Evolutionary conservation across 2,113 vertebrate genomes (phyloP).

Genomic region (Sisor rabdophorus): DNA sequence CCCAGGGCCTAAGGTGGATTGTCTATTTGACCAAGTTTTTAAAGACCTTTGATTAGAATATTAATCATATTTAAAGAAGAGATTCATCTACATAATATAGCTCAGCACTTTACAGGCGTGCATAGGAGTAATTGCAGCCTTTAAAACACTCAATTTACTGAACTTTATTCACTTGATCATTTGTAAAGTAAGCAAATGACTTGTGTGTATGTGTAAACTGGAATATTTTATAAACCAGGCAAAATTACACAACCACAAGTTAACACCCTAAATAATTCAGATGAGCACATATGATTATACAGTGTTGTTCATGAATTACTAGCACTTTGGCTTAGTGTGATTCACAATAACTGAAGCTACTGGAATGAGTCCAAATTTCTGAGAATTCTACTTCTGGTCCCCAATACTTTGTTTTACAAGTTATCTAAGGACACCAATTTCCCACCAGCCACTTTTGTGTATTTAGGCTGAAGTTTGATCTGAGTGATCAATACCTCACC

Average conservation of each 20-base stretch:
- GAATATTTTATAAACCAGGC: neutral
- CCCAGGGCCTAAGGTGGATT: too few relatives aligned
- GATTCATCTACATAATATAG: neutral
- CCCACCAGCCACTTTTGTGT: conserved; percentile 44
- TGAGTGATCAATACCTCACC: conserved; percentile 59
- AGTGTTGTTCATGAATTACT: neutral
- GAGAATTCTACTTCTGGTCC: neutral
- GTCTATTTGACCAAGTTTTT: too few relatives aligned
- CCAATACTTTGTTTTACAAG: conserved; percentile 27
- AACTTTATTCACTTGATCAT: neutral
- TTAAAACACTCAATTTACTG: neutral
- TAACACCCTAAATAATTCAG: neutral
- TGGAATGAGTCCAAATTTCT: conserved; percentile 20
- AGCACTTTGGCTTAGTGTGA: neutral
- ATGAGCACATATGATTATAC: neutral
- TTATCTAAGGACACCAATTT: conserved; percentile 47
- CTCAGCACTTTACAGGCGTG: neutral
- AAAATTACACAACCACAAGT: neutral
- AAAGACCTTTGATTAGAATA: too few relatives aligned
- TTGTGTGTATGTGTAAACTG: neutral
- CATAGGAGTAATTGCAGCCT: neutral
- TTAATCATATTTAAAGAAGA: too few relatives aligned
- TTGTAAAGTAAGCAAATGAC: neutral
- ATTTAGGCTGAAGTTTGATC: conserved; percentile 60
- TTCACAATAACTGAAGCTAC: neutral